Percentiles rank a stretch among this genome's conserved stretches.
Conservation (phyloP, 2,888 invertebrate genomes). For the Protonemura montana region DNA sequence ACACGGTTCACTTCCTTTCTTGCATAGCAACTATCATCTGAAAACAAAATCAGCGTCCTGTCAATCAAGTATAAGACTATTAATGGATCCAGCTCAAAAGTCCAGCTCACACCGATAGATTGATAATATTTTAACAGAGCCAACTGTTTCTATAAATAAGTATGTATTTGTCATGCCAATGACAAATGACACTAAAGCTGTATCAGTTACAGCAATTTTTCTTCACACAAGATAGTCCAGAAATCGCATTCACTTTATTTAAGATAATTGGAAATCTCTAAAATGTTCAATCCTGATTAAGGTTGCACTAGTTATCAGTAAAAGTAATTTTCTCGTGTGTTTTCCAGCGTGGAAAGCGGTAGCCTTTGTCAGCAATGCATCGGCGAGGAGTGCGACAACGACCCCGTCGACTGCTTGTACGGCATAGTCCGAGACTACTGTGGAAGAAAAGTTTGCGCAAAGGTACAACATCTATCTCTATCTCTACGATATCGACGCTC, state of each 20-base stretch:
- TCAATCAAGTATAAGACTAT: background rate
- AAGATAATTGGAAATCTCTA: no score
- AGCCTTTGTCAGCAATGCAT: constrained; percentile 42
- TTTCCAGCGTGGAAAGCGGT: constrained; percentile 28
- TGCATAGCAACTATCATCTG: background rate
- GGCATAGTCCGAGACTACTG: constrained; percentile 53
- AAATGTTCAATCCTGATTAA: background rate
- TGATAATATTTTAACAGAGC: background rate
- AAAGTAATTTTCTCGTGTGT: background rate
- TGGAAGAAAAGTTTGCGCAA: constrained; percentile 53
- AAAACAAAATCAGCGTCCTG: background rate
- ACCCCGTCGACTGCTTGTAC: constrained; percentile 50
- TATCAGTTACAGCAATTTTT: no score
- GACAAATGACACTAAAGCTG: no score
- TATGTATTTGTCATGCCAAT: no score
- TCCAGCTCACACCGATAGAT: background rate
- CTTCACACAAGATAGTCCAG: no score
- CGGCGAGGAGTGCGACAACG: constrained; percentile 43
- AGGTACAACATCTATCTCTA: constrained; percentile 49
- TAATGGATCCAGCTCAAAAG: background rate
- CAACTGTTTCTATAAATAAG: background rate
- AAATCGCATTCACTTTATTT: no score
- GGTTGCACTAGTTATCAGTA: background rate
- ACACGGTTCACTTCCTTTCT: background rate
- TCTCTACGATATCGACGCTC: no score